Evolutionary conservation across 2,888 invertebrate species (phyloP).

Genomic region (Blomia tropicalis): DNA sequence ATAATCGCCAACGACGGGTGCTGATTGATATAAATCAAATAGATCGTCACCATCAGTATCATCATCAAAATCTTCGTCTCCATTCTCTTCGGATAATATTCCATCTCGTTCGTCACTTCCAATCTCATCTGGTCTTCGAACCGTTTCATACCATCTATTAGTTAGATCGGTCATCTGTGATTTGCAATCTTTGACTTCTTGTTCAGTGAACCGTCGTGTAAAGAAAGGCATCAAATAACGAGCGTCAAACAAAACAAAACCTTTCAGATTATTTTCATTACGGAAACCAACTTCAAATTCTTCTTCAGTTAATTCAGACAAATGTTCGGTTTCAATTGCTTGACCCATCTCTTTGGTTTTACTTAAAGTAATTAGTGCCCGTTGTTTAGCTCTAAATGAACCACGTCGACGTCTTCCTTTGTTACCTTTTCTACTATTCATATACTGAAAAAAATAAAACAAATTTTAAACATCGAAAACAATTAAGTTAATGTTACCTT

Average conservation of each 20-base stretch:
- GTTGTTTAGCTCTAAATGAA: slow-evolving; percentile 35
- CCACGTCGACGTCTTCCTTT: slow-evolving; percentile 34
- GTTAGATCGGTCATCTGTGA: slow-evolving; percentile 90
- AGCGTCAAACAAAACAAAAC: slow-evolving; percentile 77
- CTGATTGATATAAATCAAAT: neutral
- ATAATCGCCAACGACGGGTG: neutral
- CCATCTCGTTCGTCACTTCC: slow-evolving; percentile 24
- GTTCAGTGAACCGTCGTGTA: slow-evolving; percentile 82
- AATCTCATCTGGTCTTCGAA: slow-evolving; percentile 51
- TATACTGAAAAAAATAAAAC: neutral
- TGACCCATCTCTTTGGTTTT: slow-evolving; percentile 97
- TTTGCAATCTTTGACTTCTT: slow-evolving; percentile 87
- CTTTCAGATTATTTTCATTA: slow-evolving; percentile 47
- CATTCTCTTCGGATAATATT: neutral
- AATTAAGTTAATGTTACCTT: slow-evolving; percentile 41
- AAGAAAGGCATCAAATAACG: slow-evolving; percentile 92
- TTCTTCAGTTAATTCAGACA: slow-evolving; percentile 70
- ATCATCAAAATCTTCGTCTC: slow-evolving; percentile 4
- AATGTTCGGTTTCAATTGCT: slow-evolving; percentile 77
- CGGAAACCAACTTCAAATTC: slow-evolving; percentile 72
- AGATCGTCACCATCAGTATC: neutral
- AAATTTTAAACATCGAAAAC: slow-evolving; percentile 17
- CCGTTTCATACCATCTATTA: slow-evolving; percentile 93
- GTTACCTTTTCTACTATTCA: slow-evolving; percentile 4
- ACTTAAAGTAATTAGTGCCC: slow-evolving; percentile 68